phyloP scores from a whole-genome alignment of 2,888 invertebrate genomes.

The Mellilla xanthometata region DNA sequence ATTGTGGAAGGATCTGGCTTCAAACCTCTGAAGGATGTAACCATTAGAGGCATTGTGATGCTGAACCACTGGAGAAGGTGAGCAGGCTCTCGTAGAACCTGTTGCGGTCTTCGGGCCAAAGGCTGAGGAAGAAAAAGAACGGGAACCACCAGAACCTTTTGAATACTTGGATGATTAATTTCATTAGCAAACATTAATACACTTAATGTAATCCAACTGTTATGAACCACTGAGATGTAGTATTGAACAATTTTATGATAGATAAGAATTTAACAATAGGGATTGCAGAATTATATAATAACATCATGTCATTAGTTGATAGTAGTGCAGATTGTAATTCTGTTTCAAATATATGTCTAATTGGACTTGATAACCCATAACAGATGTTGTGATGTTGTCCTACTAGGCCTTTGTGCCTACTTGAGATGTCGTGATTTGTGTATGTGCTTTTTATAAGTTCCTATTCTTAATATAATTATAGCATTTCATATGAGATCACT shows the following conservation, averaged over 20 bases:
- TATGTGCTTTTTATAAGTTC: too few relatives aligned
- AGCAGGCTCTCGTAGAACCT: conserved; percentile 95
- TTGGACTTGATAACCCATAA: too few relatives aligned
- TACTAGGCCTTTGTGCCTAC: too few relatives aligned
- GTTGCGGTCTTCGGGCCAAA: conserved; percentile 95
- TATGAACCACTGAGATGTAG: conserved; percentile 38
- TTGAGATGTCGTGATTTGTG: too few relatives aligned
- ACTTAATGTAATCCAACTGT: too few relatives aligned
- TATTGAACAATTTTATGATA: conserved; percentile 50
- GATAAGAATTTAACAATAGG: conserved; percentile 41
- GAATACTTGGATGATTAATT: conserved; percentile 94
- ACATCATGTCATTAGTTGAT: conserved; percentile 2
- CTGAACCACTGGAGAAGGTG: conserved; percentile 92
- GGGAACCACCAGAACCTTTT: conserved; percentile 98
- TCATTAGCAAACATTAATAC: conserved; percentile 33
- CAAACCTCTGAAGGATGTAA: conserved; percentile 93
- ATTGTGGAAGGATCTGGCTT: conserved; percentile 92
- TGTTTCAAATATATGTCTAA: conserved; percentile 44
- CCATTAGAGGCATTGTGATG: conserved; percentile 98
- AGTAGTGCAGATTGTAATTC: conserved; percentile 43
- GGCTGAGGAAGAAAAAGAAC: conserved; percentile 97
- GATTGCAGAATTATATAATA: conserved; percentile 17
- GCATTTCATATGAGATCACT: too few relatives aligned
- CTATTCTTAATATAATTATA: too few relatives aligned
- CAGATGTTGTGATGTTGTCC: too few relatives aligned